Evolutionary conservation across 2,888 invertebrate genomes (phyloP), one percentile per base, ranked within the genome.

Genomic region (Pimpla rufipes): DNA sequence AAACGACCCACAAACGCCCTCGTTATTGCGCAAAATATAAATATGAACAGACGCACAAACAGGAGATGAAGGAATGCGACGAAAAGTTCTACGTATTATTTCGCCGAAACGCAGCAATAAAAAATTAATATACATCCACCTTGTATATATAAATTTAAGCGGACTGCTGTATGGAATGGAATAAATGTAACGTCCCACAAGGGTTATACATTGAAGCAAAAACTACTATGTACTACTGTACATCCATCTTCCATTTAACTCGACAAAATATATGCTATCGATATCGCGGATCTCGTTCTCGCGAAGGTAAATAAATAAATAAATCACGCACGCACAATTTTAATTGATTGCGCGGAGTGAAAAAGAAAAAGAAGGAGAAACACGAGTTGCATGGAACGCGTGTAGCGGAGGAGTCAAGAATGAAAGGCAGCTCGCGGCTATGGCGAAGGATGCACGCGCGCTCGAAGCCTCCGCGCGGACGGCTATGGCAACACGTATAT

Each of bases 361-460:
- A 2, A 16, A 47, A 52, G 10, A 52, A 29, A 29, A 57, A 29
- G 13, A 3, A 6, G 11, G 21, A 57, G 10, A 57, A 42, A 11
- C 8, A 57, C 29, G 11, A 13, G 13, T 70, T 62, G 23, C 8
- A 50, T 21, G 70, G 62, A 62, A 5, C n/a, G n/a, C 23, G 64
- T 50, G 59, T 64, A 42, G 71, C 13, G 42, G 64, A 13, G 71
- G 57, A 47, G 52, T 47, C 13, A 29, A 79, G 71, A 79, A 73
- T 57, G 79, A 73, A 57, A 79, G 42, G 55, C 23, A 57, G 55
- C 73, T 73, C 35, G 52, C 21, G 66, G 45, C 11, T 35, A 47
- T 29, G 16, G 66, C 55, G 55, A 73, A 66, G 64, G 71, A 52
- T 70, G 21, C 37, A 52, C 70, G 55, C 55, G 55, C 55, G 42